Percentiles rank a stretch among this genome's conserved stretches.
Conservation (phyloP, 1,140 invertebrate species). For the Oncopodura yosiiana region DNA sequence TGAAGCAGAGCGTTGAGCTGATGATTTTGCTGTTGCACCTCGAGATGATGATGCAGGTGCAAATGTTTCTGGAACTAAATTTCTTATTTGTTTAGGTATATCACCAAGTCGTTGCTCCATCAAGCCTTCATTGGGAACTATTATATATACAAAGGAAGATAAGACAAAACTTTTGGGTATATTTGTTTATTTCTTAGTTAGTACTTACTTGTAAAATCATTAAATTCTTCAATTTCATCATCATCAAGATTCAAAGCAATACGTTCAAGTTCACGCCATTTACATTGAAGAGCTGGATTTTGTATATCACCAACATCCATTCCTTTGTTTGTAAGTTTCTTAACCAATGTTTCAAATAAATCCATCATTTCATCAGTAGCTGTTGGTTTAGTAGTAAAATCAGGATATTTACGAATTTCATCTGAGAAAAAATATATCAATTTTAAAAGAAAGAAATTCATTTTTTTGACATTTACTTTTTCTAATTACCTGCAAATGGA, state of each 20-base stretch:
- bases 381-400: neutral
- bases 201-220: conserved; percentile 20
- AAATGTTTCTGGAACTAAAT: neutral
- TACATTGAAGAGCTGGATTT: conserved; percentile 21
- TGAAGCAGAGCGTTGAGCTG: neutral
- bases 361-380: conserved; percentile 5
- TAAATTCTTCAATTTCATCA: conserved; percentile 4
- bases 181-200: neutral
- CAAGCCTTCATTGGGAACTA: conserved; percentile 14
- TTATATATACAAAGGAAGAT: neutral
- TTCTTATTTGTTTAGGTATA: conserved; percentile 2
- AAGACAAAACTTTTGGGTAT: too few species aligned
- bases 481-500: conserved; percentile 21
- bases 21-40: conserved; percentile 2
- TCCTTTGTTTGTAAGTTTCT: conserved; percentile 21
- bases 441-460: neutral
- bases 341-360: conserved; percentile 21
- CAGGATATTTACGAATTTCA: conserved; percentile 16
- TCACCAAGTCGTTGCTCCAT: conserved; percentile 10
- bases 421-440: conserved; percentile 5
- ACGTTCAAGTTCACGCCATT: conserved; percentile 24
- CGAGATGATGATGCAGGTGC: neutral
- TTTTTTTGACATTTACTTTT: neutral
- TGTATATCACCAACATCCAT: conserved; percentile 12
- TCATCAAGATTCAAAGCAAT: conserved; percentile 11